Percentiles rank a stretch among this genome's conserved stretches.
These are phyloP conservation scores for cat (Felis catus) DNA, from an alignment of 2,113 vertebrate species.

Conservation along the genomic window DNA sequence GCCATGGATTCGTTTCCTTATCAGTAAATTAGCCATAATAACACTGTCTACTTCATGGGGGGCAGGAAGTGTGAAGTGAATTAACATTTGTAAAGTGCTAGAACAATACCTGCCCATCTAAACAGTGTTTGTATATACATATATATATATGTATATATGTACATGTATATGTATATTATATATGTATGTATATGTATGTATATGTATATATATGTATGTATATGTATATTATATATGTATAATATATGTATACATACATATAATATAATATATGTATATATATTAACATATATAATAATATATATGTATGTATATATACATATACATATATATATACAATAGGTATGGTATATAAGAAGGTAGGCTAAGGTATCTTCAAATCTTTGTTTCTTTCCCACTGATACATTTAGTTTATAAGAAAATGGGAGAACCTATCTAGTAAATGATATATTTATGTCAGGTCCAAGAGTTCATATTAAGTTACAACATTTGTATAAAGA, in stretches of 20 bases:
- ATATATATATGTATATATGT: background rate
- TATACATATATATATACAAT: background rate
- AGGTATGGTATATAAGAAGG: background rate
- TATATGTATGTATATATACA: no score
- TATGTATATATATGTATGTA: background rate
- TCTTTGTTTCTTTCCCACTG: conserved; percentile 18
- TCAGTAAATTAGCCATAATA: background rate
- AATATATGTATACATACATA: background rate
- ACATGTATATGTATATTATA: background rate
- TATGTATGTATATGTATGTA: background rate
- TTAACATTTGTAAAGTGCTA: conserved; percentile 2
- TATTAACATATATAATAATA: no score
- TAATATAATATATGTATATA: background rate
- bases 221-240: no score
- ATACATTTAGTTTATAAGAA: background rate
- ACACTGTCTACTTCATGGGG: background rate
- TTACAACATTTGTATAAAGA: background rate
- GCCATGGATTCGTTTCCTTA: background rate
- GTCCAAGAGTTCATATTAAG: background rate
- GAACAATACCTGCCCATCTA: background rate
- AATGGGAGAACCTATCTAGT: background rate
- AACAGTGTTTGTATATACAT: background rate
- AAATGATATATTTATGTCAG: background rate
- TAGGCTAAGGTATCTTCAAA: background rate
- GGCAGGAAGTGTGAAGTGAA: background rate